These are phyloP conservation scores for Drosophila equinoxialis DNA, from an alignment of 1,140 invertebrate species.

Conservation along the genomic window DNA sequence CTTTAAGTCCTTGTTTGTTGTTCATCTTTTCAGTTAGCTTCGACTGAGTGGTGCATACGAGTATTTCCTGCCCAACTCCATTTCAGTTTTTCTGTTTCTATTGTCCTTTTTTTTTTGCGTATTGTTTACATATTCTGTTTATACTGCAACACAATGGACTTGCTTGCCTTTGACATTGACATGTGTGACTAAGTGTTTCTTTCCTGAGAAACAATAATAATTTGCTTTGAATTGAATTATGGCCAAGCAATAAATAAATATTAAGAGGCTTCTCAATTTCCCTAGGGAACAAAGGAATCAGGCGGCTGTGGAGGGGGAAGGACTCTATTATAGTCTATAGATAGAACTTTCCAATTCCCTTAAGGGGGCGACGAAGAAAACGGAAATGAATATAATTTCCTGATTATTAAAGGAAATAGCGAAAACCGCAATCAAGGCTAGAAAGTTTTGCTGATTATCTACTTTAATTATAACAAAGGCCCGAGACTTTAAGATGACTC, in stretches of 20 bases:
- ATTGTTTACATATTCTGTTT: slow-evolving; percentile 10
- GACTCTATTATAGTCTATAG: neutral
- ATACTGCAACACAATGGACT: slow-evolving; percentile 13
- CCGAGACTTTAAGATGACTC: neutral
- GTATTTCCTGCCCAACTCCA: neutral
- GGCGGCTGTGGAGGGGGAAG: neutral
- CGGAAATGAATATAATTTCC: slow-evolving; percentile 10
- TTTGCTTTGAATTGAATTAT: slow-evolving; percentile 12
- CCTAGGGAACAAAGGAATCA: neutral
- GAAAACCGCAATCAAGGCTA: neutral
- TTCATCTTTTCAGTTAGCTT: neutral
- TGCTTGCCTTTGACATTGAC: neutral
- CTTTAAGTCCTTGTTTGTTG: too few species aligned
- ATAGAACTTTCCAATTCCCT: neutral
- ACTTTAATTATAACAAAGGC: neutral
- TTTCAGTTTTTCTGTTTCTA: neutral
- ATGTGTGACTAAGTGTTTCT: slow-evolving; percentile 10
- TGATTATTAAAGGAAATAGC: slow-evolving; percentile 10
- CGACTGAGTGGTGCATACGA: neutral
- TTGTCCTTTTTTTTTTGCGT: neutral
- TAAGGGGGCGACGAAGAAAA: neutral
- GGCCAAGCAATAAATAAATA: slow-evolving; percentile 11
- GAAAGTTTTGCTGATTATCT: neutral
- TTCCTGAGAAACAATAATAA: slow-evolving; percentile 8
- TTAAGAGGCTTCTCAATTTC: slow-evolving; percentile 11